These are phyloP conservation scores for Apocheima hispidaria DNA, from an alignment of 2,888 invertebrate species.

Conservation along the genomic window DNA sequence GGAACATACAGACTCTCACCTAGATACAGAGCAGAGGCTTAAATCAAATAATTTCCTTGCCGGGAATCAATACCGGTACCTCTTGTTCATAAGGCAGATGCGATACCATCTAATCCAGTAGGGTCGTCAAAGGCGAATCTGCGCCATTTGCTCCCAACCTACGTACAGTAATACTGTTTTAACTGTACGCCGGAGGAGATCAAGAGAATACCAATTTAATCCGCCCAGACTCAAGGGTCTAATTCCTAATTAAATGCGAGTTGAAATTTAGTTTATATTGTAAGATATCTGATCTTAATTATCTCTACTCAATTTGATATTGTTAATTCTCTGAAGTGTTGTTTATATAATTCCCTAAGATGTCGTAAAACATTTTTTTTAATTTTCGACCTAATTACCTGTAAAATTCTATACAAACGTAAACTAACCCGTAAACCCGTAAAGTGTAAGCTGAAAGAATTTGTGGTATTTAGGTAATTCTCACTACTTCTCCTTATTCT, in stretches of 20 bases:
- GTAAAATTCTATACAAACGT: too few species aligned
- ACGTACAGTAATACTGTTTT: conserved; percentile 20
- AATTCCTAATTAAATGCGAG: conserved; percentile 35
- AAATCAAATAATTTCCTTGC: too few species aligned
- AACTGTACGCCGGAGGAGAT: conserved; percentile 25
- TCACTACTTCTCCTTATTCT: not conserved
- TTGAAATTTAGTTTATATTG: conserved; percentile 34
- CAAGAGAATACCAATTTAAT: conserved; percentile 32
- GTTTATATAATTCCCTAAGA: conserved; percentile 17
- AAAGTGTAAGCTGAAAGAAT: not conserved
- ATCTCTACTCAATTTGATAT: conserved; percentile 31
- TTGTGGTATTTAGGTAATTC: not conserved
- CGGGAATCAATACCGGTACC: too few species aligned
- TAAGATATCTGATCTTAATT: conserved; percentile 36
- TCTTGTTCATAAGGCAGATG: too few species aligned
- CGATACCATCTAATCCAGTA: too few species aligned
- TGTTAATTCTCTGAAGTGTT: conserved; percentile 30
- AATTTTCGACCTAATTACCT: not conserved
- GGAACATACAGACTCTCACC: too few species aligned
- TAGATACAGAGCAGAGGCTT: too few species aligned
- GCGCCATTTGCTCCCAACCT: conserved; percentile 20
- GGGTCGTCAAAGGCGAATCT: too few species aligned
- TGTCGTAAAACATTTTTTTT: not conserved
- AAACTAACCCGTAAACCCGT: too few species aligned
- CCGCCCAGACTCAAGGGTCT: conserved; percentile 33